Conservation (phyloP, 2,888 invertebrate species). For the Bruchidius siliquastri region DNA sequence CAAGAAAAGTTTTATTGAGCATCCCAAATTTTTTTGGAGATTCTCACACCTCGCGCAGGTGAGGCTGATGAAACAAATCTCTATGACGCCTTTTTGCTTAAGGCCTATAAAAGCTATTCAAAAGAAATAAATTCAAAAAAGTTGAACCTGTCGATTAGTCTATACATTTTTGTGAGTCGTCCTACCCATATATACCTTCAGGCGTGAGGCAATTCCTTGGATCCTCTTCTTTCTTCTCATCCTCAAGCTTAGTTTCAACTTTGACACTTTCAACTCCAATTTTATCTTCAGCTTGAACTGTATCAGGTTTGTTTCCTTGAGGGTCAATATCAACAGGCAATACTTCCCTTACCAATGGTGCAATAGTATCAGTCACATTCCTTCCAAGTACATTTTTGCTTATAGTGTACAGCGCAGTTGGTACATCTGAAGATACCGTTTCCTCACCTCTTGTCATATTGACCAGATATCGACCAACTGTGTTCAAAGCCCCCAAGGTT, state of each 20-base stretch:
- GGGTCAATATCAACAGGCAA: conserved; percentile 30
- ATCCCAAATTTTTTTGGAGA: too few species aligned
- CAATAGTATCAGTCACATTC: conserved; percentile 77
- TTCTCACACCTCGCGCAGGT: too few species aligned
- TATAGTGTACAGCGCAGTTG: conserved; percentile 72
- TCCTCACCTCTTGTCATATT: conserved; percentile 63
- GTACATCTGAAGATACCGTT: conserved; percentile 54
- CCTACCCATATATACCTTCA: conserved; percentile 65
- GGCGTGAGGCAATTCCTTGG: conserved; percentile 75
- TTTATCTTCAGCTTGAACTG: conserved; percentile 30
- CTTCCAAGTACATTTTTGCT: conserved; percentile 74
- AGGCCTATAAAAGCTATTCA: too few species aligned
- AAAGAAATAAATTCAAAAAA: background rate
- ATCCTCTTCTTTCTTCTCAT: conserved; percentile 48
- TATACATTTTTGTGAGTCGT: conserved; percentile 1
- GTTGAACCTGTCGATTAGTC: conserved; percentile 6
- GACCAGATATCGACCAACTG: conserved; percentile 79
- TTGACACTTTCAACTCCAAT: conserved; percentile 34
- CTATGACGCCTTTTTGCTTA: too few species aligned
- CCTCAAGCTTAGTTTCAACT: conserved; percentile 35
- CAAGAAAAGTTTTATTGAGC: too few species aligned
- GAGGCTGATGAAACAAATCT: too few species aligned
- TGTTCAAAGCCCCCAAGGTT: conserved; percentile 74
- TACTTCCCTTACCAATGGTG: conserved; percentile 61
- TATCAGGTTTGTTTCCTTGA: conserved; percentile 11